Evolutionary conservation across 1,140 invertebrate genomes (phyloP), one percentile per base, ranked within the genome.

Genomic region (Gryon sp.): DNA sequence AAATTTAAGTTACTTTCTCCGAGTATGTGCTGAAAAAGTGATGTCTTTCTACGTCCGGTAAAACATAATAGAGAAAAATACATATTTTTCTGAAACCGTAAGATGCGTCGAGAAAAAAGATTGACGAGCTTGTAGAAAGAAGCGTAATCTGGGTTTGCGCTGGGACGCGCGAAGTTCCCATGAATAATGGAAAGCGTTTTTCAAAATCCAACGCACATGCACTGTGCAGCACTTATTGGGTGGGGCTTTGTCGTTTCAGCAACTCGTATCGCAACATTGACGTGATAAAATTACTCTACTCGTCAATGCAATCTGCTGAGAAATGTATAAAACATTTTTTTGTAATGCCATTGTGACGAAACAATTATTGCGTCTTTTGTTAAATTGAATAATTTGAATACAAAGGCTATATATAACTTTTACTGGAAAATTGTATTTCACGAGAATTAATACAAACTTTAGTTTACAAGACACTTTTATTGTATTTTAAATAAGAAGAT

Each of bases 101-200:
- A 69, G 57, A 52, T 60, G 48, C 55, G 50, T 59, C 15, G 59
- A 60, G 72, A 72, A 78, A 75, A 78, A 79, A 82, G 81, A 80
- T 82, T 82, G 79, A 81, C 80, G 69, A 68, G 75, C 55, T 77
- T 62, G 60, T 26, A 69, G 63, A 78, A 76, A 68, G 57, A 79
- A 81, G 74, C 59, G 78, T 78, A 78, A 82, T 83, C 78, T 77
- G 66, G 60, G 38, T 30, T 73, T 65, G 65, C 75, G 73, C 76
- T 57, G 46, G 76, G 79, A 80, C 80, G 55, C 66, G 57, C 74
- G 28, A 69, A 77, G 52, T 76, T 82, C 30, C 77, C 66, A 85
- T 87, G 84, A 87, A 87, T 87, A 87, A 87, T 84, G 85, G 80
- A 86, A 65, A 76, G 62, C 81, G 81, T 86, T 85, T 82, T 80